Percentiles rank a stretch among this genome's conserved stretches.
phyloP scores from a whole-genome alignment of 1,140 invertebrate species.

The Polyergus mexicanus region DNA sequence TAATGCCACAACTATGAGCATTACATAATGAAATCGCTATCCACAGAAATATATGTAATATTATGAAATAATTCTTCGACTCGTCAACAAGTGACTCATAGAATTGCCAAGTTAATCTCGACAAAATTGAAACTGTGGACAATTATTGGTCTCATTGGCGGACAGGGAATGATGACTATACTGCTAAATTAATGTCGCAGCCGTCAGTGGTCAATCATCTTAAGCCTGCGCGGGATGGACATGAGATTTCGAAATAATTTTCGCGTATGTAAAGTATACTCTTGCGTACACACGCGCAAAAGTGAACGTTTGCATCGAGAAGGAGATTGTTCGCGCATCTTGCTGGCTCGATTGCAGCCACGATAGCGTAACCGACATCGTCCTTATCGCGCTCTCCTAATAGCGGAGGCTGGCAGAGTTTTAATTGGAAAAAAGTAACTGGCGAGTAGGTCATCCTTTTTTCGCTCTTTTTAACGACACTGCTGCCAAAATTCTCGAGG shows the following conservation, averaged over 20 bases:
- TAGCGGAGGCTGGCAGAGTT: neutral
- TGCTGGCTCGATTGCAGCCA: conserved; percentile 28
- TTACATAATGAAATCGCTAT: conserved; percentile 17
- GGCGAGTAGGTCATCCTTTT: neutral
- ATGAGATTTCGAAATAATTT: conserved; percentile 29
- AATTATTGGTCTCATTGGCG: conserved; percentile 64
- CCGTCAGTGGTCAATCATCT: conserved; percentile 28
- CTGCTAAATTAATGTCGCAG: conserved; percentile 61
- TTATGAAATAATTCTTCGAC: conserved; percentile 14
- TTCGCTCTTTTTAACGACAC: neutral
- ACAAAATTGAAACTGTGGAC: conserved; percentile 64
- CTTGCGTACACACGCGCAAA: neutral
- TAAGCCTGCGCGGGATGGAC: conserved; percentile 49
- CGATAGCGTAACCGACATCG: conserved; percentile 24
- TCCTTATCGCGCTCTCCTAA: conserved; percentile 31
- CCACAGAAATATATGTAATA: neutral
- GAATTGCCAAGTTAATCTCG: conserved; percentile 36
- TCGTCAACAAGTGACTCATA: conserved; percentile 28
- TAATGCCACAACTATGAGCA: too few species aligned
- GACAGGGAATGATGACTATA: conserved; percentile 52
- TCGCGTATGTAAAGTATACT: neutral
- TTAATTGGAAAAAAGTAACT: conserved; percentile 40
- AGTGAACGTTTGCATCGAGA: neutral
- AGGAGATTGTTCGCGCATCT: conserved; percentile 1
- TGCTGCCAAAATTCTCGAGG: conserved; percentile 9